These are phyloP conservation scores for Aleiodes leptofemur DNA, from an alignment of 2,888 invertebrate species.

Conservation along the genomic window DNA sequence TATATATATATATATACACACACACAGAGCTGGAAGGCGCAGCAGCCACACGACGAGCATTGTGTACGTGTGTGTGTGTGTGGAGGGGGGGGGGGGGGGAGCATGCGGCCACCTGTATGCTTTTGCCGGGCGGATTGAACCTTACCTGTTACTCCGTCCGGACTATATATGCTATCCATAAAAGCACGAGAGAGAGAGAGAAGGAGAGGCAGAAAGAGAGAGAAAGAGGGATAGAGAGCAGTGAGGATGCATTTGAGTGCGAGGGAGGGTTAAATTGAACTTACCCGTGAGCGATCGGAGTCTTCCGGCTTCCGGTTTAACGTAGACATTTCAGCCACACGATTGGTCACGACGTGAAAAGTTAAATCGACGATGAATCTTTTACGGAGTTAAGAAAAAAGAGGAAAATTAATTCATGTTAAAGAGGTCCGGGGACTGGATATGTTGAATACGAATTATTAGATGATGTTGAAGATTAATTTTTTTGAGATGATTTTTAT, in stretches of 20 bases:
- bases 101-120: slow-evolving; percentile 74
- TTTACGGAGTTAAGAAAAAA: not conserved
- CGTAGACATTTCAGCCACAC: slow-evolving; percentile 16
- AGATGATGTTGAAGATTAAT: too few relatives aligned
- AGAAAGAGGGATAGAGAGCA: not conserved
- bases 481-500: too few relatives aligned
- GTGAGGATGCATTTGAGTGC: slow-evolving; percentile 21
- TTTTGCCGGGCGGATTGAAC: slow-evolving; percentile 71
- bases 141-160: slow-evolving; percentile 73
- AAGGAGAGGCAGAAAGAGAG: not conserved
- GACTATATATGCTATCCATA: slow-evolving; percentile 49
- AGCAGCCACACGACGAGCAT: too few relatives aligned
- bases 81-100: slow-evolving; percentile 56
- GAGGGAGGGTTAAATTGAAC: slow-evolving; percentile 15
- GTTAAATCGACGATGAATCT: not conserved
- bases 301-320: slow-evolving; percentile 28
- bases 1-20: too few relatives aligned
- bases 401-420: not conserved
- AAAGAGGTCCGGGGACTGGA: too few relatives aligned
- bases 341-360: not conserved
- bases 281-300: slow-evolving; percentile 20
- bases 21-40: slow-evolving; percentile 50
- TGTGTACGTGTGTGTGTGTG: not conserved
- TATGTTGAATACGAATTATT: too few relatives aligned
- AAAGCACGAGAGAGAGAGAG: slow-evolving; percentile 19